These are phyloP conservation scores for Alethe castanea DNA, from an alignment of 2,113 vertebrate genomes.

Conservation along the genomic window DNA sequence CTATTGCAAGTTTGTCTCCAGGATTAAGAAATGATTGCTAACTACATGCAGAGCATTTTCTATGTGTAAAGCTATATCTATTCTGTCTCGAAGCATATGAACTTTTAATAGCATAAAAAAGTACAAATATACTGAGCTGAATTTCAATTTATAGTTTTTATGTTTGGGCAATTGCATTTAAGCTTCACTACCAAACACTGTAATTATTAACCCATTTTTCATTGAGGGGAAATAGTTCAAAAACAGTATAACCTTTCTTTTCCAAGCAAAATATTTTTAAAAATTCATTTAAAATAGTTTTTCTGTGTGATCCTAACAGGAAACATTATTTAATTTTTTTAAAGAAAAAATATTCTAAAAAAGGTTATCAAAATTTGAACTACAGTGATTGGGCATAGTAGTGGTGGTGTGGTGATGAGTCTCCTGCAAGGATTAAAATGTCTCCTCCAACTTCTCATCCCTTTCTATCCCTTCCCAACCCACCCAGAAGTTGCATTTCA, in stretches of 20 bases:
- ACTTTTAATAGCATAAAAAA: not conserved
- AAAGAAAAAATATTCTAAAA: not conserved
- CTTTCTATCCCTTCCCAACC: not conserved
- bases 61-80: not conserved
- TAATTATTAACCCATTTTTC: not conserved
- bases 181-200: not conserved
- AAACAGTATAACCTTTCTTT: not conserved
- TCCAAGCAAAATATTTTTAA: not conserved
- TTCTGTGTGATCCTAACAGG: not conserved
- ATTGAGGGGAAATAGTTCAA: not conserved
- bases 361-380: not conserved
- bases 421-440: not conserved
- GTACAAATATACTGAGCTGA: not conserved
- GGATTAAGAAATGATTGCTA: not conserved
- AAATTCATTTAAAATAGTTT: not conserved
- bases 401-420: not conserved
- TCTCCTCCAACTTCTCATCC: not conserved
- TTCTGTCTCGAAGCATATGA: not conserved
- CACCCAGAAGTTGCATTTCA: not conserved
- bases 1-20: not conserved
- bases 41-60: not conserved
- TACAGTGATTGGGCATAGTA: not conserved
- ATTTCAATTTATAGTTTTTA: not conserved
- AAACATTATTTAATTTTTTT: not conserved
- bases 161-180: not conserved